Percentiles rank a stretch among this genome's conserved stretches.
Evolutionary conservation across 1,140 invertebrate species (phyloP).

Genomic region (Zophobas atratus): DNA sequence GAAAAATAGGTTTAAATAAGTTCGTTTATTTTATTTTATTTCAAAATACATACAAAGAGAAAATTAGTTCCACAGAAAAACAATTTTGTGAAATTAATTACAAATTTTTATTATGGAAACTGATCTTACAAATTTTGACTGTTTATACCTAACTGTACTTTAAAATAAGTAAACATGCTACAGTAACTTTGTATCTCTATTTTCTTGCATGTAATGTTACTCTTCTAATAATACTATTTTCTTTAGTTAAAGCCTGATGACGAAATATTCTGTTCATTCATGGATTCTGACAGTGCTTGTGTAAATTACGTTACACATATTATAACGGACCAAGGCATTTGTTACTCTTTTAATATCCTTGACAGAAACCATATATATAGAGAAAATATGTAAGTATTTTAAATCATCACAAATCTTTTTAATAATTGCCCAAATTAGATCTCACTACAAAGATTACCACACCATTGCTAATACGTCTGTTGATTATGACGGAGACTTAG

Average conservation of each 20-base stretch:
- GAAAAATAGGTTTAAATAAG: too few relatives aligned
- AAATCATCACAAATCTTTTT: neutral
- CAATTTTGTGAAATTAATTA: too few relatives aligned
- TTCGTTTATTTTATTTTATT: too few relatives aligned
- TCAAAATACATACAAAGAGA: too few relatives aligned
- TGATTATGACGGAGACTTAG: conserved; percentile 62
- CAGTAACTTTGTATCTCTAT: neutral
- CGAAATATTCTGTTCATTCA: neutral
- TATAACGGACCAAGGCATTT: conserved; percentile 30
- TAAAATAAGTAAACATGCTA: too few relatives aligned
- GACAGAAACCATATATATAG: conserved; percentile 4
- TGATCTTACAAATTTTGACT: too few relatives aligned
- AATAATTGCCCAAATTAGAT: neutral
- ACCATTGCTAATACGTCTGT: neutral
- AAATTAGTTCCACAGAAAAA: too few relatives aligned
- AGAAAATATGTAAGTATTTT: conserved; percentile 28
- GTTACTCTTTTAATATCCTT: conserved; percentile 39
- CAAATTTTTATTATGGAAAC: too few relatives aligned
- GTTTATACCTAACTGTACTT: too few relatives aligned
- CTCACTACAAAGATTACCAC: neutral
- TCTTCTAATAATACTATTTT: neutral
- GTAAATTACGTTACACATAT: conserved; percentile 13
- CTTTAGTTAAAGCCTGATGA: conserved; percentile 10
- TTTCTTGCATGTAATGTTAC: neutral
- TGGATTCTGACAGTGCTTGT: neutral